These are phyloP conservation scores for Fragum sueziense DNA, from an alignment of 2,888 invertebrate genomes.

Conservation along the genomic window DNA sequence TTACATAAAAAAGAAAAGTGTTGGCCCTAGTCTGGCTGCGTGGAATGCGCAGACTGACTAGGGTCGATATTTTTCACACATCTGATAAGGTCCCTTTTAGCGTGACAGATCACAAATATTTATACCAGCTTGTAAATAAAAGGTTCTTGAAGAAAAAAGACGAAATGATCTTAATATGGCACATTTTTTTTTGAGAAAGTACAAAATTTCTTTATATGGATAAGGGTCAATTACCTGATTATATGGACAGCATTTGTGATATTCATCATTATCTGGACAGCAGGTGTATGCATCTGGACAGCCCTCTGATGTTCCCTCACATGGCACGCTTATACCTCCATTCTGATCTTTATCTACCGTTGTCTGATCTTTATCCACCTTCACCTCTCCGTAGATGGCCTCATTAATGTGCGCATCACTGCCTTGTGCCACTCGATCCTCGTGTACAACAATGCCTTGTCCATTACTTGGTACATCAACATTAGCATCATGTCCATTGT, in stretches of 20 bases:
- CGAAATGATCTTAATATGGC: background rate
- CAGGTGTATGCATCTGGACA: constrained; percentile 74
- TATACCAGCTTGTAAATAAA: too few species aligned
- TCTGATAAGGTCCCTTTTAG: too few species aligned
- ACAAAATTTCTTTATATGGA: too few species aligned
- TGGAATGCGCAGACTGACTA: too few species aligned
- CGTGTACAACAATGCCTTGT: background rate
- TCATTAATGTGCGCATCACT: background rate
- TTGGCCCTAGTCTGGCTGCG: too few species aligned
- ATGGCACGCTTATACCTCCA: constrained; percentile 54
- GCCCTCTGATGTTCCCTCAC: constrained; percentile 48
- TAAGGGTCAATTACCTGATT: constrained; percentile 68
- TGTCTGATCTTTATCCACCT: too few species aligned
- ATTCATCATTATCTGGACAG: constrained; percentile 66
- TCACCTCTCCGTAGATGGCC: background rate
- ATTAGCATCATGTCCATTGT: background rate
- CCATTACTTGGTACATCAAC: too few species aligned
- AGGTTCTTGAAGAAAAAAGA: background rate
- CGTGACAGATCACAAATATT: too few species aligned
- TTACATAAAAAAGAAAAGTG: too few species aligned
- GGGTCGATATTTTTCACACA: too few species aligned
- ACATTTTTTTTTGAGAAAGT: too few species aligned
- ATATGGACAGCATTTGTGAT: constrained; percentile 79
- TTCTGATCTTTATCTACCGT: too few species aligned
- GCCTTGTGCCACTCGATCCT: background rate